These are phyloP conservation scores for Mongoloraphidia duomilia DNA, from an alignment of 2,888 invertebrate genomes.

Conservation along the genomic window DNA sequence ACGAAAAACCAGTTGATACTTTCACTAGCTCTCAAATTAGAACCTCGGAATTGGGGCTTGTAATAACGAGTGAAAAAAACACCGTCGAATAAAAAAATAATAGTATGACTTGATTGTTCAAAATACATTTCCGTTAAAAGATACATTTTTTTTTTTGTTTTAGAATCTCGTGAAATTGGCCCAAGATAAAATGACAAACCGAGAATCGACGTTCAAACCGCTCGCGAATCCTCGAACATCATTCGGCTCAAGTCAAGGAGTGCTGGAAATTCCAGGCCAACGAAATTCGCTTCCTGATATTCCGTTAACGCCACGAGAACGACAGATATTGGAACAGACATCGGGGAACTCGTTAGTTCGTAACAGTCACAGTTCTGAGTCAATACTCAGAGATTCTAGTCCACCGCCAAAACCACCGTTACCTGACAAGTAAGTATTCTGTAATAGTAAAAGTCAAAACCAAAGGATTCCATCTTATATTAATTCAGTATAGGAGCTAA, in stretches of 20 bases:
- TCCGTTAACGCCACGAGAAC: conserved; percentile 65
- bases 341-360: conserved; percentile 40
- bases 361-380: conserved; percentile 70
- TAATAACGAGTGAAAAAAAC: too few species aligned
- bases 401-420: conserved; percentile 80
- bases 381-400: conserved; percentile 54
- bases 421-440: conserved; percentile 47
- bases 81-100: too few species aligned
- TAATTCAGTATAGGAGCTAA: too few species aligned
- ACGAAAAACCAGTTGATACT: too few species aligned
- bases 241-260: conserved; percentile 23
- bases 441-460: background rate
- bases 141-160: conserved; percentile 14
- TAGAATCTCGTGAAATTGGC: conserved; percentile 64
- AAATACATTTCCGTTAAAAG: background rate
- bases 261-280: conserved; percentile 36
- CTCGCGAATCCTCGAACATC: conserved; percentile 30
- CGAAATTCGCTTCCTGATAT: conserved; percentile 65
- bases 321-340: conserved; percentile 46
- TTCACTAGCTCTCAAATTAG: too few species aligned
- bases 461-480: background rate
- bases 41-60: too few species aligned
- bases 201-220: conserved; percentile 17
- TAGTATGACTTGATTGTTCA: too few species aligned
- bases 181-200: conserved; percentile 54